Conservation (phyloP, 2,797 vertebrate genomes). For the Arctocebus calabarensis region DNA sequence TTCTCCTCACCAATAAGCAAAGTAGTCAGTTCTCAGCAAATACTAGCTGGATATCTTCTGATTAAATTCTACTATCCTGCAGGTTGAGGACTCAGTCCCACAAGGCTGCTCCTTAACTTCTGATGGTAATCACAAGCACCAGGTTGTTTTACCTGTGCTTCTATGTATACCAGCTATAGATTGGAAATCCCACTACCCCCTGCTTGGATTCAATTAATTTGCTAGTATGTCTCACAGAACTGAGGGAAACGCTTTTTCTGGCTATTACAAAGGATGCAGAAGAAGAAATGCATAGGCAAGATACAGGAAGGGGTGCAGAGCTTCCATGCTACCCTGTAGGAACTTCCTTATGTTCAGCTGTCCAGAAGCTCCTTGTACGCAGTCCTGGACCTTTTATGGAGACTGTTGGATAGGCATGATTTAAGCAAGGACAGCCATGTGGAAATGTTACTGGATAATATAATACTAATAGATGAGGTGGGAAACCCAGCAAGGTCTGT, state of each 20-base stretch:
- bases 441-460: neutral
- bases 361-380: neutral
- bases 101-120: neutral
- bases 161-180: neutral
- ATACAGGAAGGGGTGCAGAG: neutral
- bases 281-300: neutral
- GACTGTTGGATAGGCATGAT: neutral
- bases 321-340: neutral
- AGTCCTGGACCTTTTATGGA: neutral
- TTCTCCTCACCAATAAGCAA: neutral
- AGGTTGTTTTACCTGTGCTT: neutral
- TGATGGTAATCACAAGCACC: neutral
- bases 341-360: neutral
- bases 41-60: neutral
- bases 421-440: neutral
- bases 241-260: neutral
- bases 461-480: neutral
- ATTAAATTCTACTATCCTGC: neutral
- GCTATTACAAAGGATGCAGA: neutral
- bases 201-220: neutral
- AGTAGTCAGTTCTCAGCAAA: neutral
- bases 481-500: neutral
- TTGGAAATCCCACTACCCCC: neutral
- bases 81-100: neutral
- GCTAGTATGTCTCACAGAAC: neutral